A percentile compares a stretch with the other conserved stretches of the same genome.
Conservation (phyloP, 2,113 vertebrate species). For the Manacus vitellinus region DNA sequence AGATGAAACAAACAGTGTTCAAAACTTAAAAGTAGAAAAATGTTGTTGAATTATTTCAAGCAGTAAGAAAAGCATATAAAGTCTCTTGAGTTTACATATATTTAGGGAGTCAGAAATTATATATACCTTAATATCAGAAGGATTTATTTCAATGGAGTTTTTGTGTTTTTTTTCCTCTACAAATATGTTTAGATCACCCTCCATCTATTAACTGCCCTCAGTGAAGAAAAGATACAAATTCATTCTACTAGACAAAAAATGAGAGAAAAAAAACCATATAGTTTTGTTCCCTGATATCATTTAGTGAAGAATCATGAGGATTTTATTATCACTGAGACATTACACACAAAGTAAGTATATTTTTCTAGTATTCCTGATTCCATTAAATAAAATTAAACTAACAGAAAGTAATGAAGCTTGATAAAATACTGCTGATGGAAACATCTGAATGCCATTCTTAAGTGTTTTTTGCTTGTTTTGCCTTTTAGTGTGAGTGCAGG, state of each 20-base stretch:
- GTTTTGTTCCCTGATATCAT: constrained; percentile 9
- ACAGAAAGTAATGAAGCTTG: constrained; percentile 75
- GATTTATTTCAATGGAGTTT: not conserved
- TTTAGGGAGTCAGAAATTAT: not conserved
- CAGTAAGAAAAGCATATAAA: not conserved
- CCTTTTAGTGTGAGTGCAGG: constrained; percentile 46
- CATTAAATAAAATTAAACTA: constrained; percentile 73
- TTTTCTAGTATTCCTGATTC: constrained; percentile 51
- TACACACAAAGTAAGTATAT: constrained; percentile 40
- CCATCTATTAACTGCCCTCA: not conserved
- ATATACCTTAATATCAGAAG: not conserved
- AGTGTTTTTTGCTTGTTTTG: constrained; percentile 70
- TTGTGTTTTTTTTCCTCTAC: not conserved
- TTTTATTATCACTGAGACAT: constrained; percentile 56
- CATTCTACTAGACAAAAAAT: constrained; percentile 10
- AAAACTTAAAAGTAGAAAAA: not conserved
- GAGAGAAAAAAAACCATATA: not conserved
- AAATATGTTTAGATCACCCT: not conserved
- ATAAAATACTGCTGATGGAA: constrained; percentile 74
- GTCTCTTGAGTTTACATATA: not conserved
- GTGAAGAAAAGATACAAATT: not conserved
- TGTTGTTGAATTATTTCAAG: not conserved
- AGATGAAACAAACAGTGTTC: not conserved
- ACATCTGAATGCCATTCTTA: constrained; percentile 53
- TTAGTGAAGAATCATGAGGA: constrained; percentile 51